Evolutionary conservation across 2,113 vertebrate species (phyloP), one percentile per base, ranked within the genome.

Genomic region (Lasiurus cinereus): DNA sequence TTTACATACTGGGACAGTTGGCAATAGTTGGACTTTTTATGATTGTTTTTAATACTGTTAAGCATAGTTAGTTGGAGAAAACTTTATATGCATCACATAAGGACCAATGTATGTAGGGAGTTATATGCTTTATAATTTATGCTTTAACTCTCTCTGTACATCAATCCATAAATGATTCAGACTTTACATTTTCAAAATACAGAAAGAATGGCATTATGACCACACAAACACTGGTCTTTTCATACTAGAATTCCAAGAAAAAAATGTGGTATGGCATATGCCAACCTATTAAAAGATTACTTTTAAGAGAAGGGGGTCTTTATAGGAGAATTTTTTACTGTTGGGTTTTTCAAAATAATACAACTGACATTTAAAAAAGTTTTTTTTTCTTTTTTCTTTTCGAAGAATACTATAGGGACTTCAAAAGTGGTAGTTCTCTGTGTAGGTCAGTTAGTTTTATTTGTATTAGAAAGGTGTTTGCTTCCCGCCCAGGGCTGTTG

Each of bases 21-120:
- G 33, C 22, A 73, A 16, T 14, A 67, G 27, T 7, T 16, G 27
- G n/a, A 27, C 62, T 62, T 85, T 69, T 62, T 15, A 73, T 46
- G 39, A 39, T 46, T 72, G 33, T 70, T 15, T 33, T 13, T 29
- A 22, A 46, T 36, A 62, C 19, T 36, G 8, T 54, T 79, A 69
- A 66, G 33, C n/a, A 73, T 74, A 43, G 19, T 79, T 80, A 73
- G 29, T 64, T 93, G n/a, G 52, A n/a, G 66, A 84, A 90, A 91
- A 29, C n/a, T 73, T 22, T 52, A 13, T 67, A 0, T 27, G 36
- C 14, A 43, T 36, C 31, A 39, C 39, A 12, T 78, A 89, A 52
- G n/a, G 48, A 89, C 4, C 46, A 8, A 12, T 31, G 29, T 56
- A 33, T 22, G 43, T 33, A 62, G 64, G n/a, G 62, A 69, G 24